phyloP scores from a whole-genome alignment of 2,113 vertebrate genomes.

The Alaudala cheleensis region DNA sequence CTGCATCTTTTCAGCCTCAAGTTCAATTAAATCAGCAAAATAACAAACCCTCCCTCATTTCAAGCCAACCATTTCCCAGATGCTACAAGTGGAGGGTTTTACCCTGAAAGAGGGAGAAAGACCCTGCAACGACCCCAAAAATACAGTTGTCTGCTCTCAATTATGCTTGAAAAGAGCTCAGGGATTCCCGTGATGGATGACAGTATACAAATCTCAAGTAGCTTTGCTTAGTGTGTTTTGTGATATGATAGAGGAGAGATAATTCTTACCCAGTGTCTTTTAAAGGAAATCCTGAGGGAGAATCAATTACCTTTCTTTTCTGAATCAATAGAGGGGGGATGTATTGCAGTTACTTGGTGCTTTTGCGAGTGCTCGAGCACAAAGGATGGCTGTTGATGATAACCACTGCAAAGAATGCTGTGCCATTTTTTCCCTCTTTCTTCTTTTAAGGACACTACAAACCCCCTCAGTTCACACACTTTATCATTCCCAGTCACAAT shows the following conservation, averaged over 20 bases:
- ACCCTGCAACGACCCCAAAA: background rate
- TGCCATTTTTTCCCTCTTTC: background rate
- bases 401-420: background rate
- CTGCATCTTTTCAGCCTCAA: background rate
- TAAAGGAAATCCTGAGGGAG: conserved; percentile 52
- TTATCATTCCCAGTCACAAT: conserved; percentile 25
- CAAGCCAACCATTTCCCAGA: background rate
- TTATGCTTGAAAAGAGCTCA: background rate
- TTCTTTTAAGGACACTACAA: conserved; percentile 32
- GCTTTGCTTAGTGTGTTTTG: conserved; percentile 38
- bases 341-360: conserved; percentile 22
- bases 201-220: conserved; percentile 15
- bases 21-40: background rate
- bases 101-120: background rate
- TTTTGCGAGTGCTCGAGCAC: conserved; percentile 5
- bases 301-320: conserved; percentile 59
- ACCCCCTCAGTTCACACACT: conserved; percentile 38
- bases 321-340: conserved; percentile 55
- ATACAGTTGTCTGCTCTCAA: background rate
- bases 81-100: background rate
- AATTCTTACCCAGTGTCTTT: conserved; percentile 34
- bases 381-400: conserved; percentile 43
- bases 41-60: background rate
- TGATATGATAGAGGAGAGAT: conserved; percentile 43
- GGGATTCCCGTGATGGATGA: conserved; percentile 7